These are phyloP conservation scores for Anolis apletophallus DNA, from an alignment of 2,797 vertebrate species.

Conservation along the genomic window DNA sequence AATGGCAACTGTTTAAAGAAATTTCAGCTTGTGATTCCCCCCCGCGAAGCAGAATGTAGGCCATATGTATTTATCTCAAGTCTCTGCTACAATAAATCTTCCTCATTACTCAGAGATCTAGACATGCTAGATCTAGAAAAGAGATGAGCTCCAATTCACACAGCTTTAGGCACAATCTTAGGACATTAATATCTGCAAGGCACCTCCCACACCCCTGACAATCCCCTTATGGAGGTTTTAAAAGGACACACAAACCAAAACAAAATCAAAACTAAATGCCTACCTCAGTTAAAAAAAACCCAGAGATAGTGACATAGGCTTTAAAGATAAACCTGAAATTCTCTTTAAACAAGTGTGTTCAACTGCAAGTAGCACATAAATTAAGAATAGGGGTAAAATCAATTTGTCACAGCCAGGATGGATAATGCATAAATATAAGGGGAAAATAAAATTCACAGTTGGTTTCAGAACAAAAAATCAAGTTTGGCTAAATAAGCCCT, in stretches of 20 bases:
- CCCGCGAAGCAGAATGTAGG: constrained; percentile 67
- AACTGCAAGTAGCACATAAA: constrained; percentile 78
- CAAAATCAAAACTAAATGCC: constrained; percentile 67
- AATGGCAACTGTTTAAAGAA: constrained; percentile 59
- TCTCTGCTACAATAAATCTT: constrained; percentile 56
- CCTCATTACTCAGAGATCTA: constrained; percentile 53
- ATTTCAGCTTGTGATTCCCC: constrained; percentile 61
- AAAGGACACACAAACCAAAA: constrained; percentile 69
- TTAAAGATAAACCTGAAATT: constrained; percentile 74
- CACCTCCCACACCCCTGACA: constrained; percentile 78
- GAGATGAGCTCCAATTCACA: constrained; percentile 75
- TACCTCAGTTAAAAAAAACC: constrained; percentile 69
- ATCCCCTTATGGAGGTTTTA: constrained; percentile 72
- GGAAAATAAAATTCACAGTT: constrained; percentile 87
- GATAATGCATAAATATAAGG: constrained; percentile 83
- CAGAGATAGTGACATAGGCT: constrained; percentile 73
- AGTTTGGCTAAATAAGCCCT: constrained; percentile 83
- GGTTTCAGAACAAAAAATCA: constrained; percentile 85
- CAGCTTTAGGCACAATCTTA: constrained; percentile 81
- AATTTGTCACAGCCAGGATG: constrained; percentile 75
- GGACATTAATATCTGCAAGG: constrained; percentile 78
- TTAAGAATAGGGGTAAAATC: constrained; percentile 56
- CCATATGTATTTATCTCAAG: constrained; percentile 56
- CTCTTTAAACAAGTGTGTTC: constrained; percentile 76
- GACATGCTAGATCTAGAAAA: constrained; percentile 66